Conservation (phyloP, 2,888 invertebrate species). For the Leptinotarsa tumamoca region DNA sequence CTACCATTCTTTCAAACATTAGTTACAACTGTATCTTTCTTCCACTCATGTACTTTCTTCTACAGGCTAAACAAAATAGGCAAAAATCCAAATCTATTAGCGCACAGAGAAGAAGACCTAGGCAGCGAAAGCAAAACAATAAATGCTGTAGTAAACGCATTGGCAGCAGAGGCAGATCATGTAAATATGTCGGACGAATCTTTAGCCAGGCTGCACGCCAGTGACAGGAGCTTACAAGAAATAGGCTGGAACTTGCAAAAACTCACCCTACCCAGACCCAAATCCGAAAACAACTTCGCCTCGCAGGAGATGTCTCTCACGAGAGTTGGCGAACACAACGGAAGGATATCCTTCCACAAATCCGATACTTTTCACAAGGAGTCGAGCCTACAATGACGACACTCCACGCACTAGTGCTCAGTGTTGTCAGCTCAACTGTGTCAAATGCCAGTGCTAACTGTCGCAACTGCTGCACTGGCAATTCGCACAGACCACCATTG, state of each 20-base stretch:
- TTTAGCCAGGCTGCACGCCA: constrained; percentile 66
- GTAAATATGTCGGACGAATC: constrained; percentile 83
- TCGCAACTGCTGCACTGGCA: constrained; percentile 55
- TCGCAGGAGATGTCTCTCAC: constrained; percentile 75
- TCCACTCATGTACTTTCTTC: constrained; percentile 25
- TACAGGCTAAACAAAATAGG: constrained; percentile 91
- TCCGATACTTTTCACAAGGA: constrained; percentile 84
- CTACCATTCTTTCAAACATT: constrained; percentile 31
- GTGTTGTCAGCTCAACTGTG: constrained; percentile 56
- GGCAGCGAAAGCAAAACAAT: constrained; percentile 85
- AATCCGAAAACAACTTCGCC: constrained; percentile 86
- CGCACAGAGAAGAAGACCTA: constrained; percentile 79
- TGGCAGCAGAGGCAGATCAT: constrained; percentile 91
- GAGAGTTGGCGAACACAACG: constrained; percentile 70
- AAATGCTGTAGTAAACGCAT: constrained; percentile 91
- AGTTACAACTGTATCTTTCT: constrained; percentile 1
- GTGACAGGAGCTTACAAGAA: constrained; percentile 67
- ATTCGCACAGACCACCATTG: constrained; percentile 55
- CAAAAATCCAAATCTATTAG: constrained; percentile 94
- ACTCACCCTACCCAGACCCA: constrained; percentile 81
- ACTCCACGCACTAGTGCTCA: constrained; percentile 76
- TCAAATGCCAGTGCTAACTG: constrained; percentile 56
- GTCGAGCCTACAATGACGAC: constrained; percentile 77
- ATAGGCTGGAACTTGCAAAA: constrained; percentile 77
- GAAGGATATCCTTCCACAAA: constrained; percentile 78